Evolutionary conservation across 30 jellyfish, hydroid and myxozoan genomes (phyloP).

Genomic region (Rhopilema esculentum): DNA sequence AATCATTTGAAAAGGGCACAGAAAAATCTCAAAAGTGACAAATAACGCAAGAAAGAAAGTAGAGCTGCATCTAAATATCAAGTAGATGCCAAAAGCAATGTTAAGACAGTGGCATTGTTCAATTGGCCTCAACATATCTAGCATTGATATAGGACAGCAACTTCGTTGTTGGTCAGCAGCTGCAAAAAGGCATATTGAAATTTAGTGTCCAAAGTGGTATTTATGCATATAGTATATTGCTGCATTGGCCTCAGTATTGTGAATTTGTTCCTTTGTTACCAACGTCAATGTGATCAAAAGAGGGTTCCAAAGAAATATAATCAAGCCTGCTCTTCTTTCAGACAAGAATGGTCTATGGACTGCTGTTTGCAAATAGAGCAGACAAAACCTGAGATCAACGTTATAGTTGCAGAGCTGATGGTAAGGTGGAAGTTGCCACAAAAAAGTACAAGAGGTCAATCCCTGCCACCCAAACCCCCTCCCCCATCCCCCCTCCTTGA

Average conservation of each 20-base stretch:
- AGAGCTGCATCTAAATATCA: neutral
- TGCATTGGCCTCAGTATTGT: constrained; percentile 6
- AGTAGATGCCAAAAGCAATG: constrained; percentile 4
- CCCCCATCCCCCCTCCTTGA: no score
- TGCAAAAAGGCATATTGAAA: neutral
- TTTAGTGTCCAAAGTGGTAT: constrained; percentile 11
- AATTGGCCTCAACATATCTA: neutral
- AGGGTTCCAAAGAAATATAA: neutral
- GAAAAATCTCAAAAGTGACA: neutral
- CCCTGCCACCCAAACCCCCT: no score
- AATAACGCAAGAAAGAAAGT: neutral
- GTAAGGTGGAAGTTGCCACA: constrained; percentile 8
- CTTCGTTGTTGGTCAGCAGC: constrained; percentile 3
- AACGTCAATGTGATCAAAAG: constrained; percentile 1
- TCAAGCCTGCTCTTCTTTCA: neutral
- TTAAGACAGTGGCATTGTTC: neutral
- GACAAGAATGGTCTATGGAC: neutral
- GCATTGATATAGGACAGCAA: neutral
- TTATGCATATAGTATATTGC: no score
- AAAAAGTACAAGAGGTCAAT: neutral
- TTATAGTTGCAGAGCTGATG: neutral
- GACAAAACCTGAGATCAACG: neutral
- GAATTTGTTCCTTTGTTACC: neutral
- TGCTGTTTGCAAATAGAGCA: neutral
- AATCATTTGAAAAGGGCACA: neutral